phyloP scores from a whole-genome alignment of 2,797 vertebrate species.

The Poeciliopsis gracilis region DNA sequence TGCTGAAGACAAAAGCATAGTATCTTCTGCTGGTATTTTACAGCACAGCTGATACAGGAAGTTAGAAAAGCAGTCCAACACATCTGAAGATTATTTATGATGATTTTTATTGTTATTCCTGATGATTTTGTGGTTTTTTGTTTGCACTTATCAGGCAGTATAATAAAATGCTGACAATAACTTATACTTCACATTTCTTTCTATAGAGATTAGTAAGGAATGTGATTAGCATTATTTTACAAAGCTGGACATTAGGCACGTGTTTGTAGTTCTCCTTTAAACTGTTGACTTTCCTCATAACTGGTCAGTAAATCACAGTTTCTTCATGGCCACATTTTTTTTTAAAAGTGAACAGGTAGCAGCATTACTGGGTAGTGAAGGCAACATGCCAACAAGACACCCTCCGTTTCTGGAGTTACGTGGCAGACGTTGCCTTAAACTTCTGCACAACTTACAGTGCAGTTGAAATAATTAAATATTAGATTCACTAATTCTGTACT shows the following conservation, averaged over 20 bases:
- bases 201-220: neutral
- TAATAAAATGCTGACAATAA: neutral
- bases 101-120: neutral
- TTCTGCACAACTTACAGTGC: neutral
- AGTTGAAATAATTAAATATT: neutral
- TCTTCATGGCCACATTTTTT: neutral
- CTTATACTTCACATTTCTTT: neutral
- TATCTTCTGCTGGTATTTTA: neutral
- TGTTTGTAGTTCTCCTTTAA: neutral
- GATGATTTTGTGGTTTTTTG: neutral
- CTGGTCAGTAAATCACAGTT: neutral
- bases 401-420: neutral
- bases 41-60: neutral
- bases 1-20: neutral
- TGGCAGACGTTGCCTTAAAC: neutral
- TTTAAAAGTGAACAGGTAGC: neutral
- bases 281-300: neutral
- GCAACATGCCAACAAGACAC: neutral
- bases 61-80: neutral
- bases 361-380: neutral
- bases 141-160: neutral
- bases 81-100: neutral
- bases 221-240: neutral
- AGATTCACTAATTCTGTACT: neutral
- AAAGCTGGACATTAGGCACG: neutral